Conservation (phyloP, 2,888 invertebrate species). For the Sphinx pinastri region DNA sequence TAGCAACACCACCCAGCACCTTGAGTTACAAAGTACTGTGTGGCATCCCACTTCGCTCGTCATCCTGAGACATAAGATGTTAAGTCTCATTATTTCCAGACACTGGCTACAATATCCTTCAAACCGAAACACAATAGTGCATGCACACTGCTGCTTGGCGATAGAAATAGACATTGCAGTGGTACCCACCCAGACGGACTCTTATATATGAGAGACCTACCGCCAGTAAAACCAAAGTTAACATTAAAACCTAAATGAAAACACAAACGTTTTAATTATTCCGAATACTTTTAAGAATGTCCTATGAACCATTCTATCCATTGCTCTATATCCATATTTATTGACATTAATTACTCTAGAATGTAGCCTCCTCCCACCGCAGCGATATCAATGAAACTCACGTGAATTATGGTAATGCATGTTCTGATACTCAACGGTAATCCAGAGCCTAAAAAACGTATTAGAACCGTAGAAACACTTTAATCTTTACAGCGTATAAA, state of each 20-base stretch:
- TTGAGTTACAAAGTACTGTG: no score
- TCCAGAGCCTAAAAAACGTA: conserved; percentile 33
- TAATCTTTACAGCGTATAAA: conserved; percentile 76
- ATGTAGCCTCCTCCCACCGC: conserved; percentile 27
- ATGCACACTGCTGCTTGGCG: no score
- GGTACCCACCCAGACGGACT: no score
- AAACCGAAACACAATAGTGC: no score
- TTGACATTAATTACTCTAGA: conserved; percentile 8
- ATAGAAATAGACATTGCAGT: no score
- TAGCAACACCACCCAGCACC: no score
- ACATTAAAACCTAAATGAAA: not conserved
- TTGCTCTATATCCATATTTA: not conserved
- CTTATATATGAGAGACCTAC: no score
- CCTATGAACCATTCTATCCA: not conserved
- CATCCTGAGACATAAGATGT: no score
- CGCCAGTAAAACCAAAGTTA: not conserved
- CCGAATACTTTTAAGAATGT: not conserved
- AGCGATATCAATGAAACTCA: conserved; percentile 47
- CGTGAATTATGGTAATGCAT: conserved; percentile 67
- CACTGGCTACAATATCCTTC: no score
- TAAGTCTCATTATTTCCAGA: no score
- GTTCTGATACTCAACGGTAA: conserved; percentile 48
- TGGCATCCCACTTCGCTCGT: no score
- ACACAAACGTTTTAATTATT: not conserved
- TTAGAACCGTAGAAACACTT: conserved; percentile 54